These are phyloP conservation scores for Didymodactylos carnosus DNA, from an alignment of 2,888 invertebrate species.

Conservation along the genomic window DNA sequence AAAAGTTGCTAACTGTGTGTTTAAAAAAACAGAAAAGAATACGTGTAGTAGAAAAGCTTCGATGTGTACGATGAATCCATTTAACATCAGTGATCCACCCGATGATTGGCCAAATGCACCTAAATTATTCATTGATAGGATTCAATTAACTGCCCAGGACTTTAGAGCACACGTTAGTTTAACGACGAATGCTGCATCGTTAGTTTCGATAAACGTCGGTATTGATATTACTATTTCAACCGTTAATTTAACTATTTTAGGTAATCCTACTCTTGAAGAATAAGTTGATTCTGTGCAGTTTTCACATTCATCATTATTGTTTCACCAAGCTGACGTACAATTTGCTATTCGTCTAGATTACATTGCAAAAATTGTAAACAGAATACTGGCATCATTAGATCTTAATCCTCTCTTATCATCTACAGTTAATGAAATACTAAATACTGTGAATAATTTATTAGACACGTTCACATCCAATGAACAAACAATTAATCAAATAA, in stretches of 20 bases:
- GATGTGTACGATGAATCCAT: background rate
- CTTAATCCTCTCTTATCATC: background rate
- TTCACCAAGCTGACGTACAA: background rate
- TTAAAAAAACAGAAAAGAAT: too few relatives aligned
- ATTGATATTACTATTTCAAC: background rate
- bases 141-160: background rate
- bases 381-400: background rate
- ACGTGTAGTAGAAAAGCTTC: too few relatives aligned
- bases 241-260: background rate
- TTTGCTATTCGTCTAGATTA: background rate
- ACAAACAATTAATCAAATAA: too few relatives aligned
- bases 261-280: background rate
- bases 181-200: background rate
- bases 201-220: background rate
- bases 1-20: too few relatives aligned
- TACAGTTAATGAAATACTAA: background rate
- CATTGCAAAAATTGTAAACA: background rate
- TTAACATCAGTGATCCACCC: background rate
- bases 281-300: too few relatives aligned
- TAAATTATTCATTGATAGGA: background rate
- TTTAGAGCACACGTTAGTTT: background rate
- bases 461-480: too few relatives aligned
- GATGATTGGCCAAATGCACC: background rate
- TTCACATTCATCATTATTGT: background rate
- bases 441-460: too few relatives aligned